Base-by-base conservation (phyloP, 1,140 invertebrate genomes). In the Hyles vespertilio region DNA sequence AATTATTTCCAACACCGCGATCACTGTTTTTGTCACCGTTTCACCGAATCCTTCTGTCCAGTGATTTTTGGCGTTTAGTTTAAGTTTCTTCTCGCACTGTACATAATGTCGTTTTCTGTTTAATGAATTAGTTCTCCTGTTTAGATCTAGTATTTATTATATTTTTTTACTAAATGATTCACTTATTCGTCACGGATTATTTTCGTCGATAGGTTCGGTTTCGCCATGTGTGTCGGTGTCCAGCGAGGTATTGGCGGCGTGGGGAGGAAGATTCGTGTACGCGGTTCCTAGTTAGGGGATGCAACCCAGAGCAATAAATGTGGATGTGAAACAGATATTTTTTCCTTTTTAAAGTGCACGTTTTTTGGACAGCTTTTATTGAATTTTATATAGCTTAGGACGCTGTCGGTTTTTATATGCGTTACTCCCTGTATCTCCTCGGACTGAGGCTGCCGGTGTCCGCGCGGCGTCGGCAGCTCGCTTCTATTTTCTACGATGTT, bases 101-200 rank as follows among this genome's bases (percentile, higher is more conserved):
- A 53, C 12, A 53, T 53, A 53, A 43, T 3, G 46, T 8, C 6
- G 4, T 51, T 33, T 5, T 32, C 32, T 51, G n/a, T 10, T 34
- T 34, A 34, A 51, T 51, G 50, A 51, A 51, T 33, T 51, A 51
- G 50, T 4, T 51, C 34, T 33, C 34, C 33, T 79, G 68, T 73
- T 82, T 81, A 76, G 66, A 66, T 67, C 67, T 84, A 82, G 76
- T 78, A 77, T 83, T 83, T 82, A 79, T 78, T 82, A 76, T 79
- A 67, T 62, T 63, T 70, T 64, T 68, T 70, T 56, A 63, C 61
- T 66, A 48, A 48, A 48, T 11, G 6, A 11, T 48, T 47, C 10
- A 47, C 10, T 11, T 48, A 48, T 12, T 22, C 22, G 47, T 48
- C 11, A 12, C 7, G 8, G 22, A 32, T 7, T 12, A 10, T 51